A percentile compares a stretch with the other conserved stretches of the same genome.
These are phyloP conservation scores for Hoplostethus atlanticus DNA, from an alignment of 2,797 vertebrate species.

Conservation along the genomic window DNA sequence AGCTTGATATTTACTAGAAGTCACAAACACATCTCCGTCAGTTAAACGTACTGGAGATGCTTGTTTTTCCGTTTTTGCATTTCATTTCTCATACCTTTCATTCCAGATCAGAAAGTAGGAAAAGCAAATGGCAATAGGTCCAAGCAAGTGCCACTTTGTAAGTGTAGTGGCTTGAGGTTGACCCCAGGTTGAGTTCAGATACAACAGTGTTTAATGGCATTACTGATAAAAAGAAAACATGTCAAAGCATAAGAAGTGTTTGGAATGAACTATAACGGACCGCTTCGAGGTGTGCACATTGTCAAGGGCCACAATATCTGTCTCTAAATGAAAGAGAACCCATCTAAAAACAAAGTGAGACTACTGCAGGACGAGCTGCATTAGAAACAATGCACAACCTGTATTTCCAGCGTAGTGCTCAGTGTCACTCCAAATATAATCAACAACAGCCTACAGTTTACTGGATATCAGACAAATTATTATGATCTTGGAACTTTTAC, in stretches of 20 bases:
- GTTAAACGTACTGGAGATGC: too few relatives aligned
- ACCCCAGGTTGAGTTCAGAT: background rate
- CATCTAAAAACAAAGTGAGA: too few relatives aligned
- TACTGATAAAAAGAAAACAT: too few relatives aligned
- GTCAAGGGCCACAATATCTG: background rate
- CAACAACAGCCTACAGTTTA: background rate
- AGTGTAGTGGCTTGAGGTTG: background rate
- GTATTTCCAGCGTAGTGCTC: too few relatives aligned
- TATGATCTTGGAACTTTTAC: background rate
- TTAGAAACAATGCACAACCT: too few relatives aligned
- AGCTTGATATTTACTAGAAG: too few relatives aligned
- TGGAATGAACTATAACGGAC: background rate
- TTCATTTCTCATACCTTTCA: too few relatives aligned
- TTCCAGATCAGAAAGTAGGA: too few relatives aligned
- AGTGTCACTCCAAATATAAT: background rate
- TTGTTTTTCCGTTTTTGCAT: too few relatives aligned
- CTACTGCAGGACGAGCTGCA: too few relatives aligned
- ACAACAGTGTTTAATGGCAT: background rate
- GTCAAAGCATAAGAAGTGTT: background rate
- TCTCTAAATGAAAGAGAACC: background rate
- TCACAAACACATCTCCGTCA: too few relatives aligned
- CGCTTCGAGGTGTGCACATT: background rate
- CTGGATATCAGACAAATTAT: background rate
- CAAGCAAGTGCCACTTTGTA: background rate
- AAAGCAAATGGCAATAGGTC: too few relatives aligned